These are phyloP conservation scores for Margaritifera margaritifera DNA, from an alignment of 2,888 invertebrate genomes.

Conservation along the genomic window DNA sequence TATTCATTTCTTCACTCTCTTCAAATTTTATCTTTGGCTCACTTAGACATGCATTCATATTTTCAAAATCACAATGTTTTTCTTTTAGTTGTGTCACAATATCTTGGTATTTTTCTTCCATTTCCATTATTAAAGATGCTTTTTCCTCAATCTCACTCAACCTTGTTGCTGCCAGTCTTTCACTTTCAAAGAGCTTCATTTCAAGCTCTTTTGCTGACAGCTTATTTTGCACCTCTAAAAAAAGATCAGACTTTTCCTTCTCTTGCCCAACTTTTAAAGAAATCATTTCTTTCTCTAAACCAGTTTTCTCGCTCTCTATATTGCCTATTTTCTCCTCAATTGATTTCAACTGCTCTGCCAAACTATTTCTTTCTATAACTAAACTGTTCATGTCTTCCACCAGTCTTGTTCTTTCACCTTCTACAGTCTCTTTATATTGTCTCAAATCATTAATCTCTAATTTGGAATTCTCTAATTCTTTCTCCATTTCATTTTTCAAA, in stretches of 20 bases:
- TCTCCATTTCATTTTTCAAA: slow-evolving; percentile 35
- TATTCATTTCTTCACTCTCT: neutral
- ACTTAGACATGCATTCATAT: no score
- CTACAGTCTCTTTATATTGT: slow-evolving; percentile 9
- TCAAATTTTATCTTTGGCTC: neutral
- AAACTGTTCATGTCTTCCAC: slow-evolving; percentile 2
- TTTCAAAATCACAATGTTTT: no score
- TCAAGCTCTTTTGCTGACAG: slow-evolving; percentile 8
- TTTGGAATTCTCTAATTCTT: slow-evolving; percentile 64
- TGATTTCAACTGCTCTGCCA: neutral
- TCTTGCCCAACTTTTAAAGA: slow-evolving; percentile 1
- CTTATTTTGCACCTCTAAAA: slow-evolving; percentile 1
- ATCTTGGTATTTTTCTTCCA: slow-evolving; percentile 15
- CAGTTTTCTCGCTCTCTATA: slow-evolving; percentile 1
- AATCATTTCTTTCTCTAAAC: slow-evolving; percentile 1
- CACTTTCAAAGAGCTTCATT: slow-evolving; percentile 1
- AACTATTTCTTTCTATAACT: slow-evolving; percentile 6
- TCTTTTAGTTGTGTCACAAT: neutral
- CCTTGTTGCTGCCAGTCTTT: slow-evolving; percentile 61
- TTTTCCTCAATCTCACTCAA: slow-evolving; percentile 13
- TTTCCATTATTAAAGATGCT: slow-evolving; percentile 14
- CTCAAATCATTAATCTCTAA: slow-evolving; percentile 11
- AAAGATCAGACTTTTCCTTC: slow-evolving; percentile 2
- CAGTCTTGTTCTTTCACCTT: slow-evolving; percentile 18
- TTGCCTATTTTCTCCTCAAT: slow-evolving; percentile 1